Conservation (phyloP, 2,113 vertebrate genomes). For the Nesospiza acunhae region DNA sequence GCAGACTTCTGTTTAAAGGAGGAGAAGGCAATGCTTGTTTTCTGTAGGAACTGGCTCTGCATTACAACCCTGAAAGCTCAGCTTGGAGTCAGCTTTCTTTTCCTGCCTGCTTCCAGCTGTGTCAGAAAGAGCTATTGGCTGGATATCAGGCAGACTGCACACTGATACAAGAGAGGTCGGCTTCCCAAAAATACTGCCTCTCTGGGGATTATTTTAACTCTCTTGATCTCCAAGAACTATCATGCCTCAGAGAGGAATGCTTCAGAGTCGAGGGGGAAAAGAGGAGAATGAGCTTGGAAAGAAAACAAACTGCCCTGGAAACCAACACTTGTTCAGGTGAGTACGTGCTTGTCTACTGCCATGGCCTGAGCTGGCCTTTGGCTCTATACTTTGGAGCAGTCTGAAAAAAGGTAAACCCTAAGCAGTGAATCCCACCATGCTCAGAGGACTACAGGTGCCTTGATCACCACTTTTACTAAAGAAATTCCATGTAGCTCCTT, state of each 20-base stretch:
- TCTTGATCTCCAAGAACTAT: neutral
- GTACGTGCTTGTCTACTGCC: rapidly evolving
- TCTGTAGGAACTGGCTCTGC: neutral
- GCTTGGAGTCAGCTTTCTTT: neutral
- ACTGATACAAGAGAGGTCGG: neutral
- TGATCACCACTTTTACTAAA: neutral
- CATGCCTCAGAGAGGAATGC: neutral
- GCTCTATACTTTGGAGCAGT: neutral
- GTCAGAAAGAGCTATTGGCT: neutral
- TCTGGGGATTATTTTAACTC: neutral
- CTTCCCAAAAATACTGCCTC: neutral
- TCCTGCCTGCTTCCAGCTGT: neutral
- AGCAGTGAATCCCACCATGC: neutral
- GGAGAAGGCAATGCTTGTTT: neutral
- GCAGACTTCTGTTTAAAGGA: neutral
- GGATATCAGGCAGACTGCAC: neutral
- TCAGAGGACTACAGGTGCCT: neutral
- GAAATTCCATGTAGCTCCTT: neutral
- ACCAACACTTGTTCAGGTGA: neutral
- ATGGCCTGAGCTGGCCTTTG: neutral
- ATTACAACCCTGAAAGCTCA: neutral
- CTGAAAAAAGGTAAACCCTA: neutral
- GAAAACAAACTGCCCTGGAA: neutral
- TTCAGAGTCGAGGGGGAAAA: neutral
- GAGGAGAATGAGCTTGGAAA: neutral